Evolutionary conservation across 2,113 vertebrate species (phyloP).

Genomic region (Gopherus evgoodei): DNA sequence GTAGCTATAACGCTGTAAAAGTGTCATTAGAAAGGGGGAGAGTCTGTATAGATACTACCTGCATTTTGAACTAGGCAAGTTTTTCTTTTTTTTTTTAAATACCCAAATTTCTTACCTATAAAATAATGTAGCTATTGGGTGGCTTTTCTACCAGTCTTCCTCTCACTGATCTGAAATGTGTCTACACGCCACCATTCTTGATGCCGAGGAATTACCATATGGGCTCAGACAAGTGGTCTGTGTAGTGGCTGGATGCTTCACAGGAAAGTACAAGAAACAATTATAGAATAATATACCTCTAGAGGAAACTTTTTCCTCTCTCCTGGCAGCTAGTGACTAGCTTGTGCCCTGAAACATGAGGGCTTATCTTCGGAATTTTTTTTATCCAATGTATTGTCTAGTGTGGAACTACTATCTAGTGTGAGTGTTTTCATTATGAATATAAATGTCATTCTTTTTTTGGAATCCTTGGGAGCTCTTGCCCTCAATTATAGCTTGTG

Average conservation of each 20-base stretch:
- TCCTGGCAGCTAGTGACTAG: not conserved
- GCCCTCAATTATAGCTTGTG: slow-evolving; percentile 5
- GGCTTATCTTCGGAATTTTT: not conserved
- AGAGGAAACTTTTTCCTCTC: not conserved
- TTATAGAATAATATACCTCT: not conserved
- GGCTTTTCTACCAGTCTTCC: not conserved
- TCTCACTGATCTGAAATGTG: not conserved
- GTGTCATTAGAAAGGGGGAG: not conserved
- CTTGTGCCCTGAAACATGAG: not conserved
- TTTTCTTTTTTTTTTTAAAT: not conserved
- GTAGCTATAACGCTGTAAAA: not conserved
- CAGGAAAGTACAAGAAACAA: not conserved
- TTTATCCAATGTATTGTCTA: not conserved
- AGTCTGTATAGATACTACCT: not conserved
- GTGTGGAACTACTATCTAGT: not conserved
- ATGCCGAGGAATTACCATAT: not conserved
- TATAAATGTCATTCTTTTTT: not conserved
- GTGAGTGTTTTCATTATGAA: fast-evolving
- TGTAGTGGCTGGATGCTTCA: not conserved
- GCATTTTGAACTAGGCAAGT: not conserved
- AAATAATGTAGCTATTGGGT: not conserved
- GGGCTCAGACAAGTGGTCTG: not conserved
- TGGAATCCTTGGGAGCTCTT: not conserved
- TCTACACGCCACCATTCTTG: not conserved
- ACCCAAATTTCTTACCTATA: not conserved